A percentile compares a stretch with the other conserved stretches of the same genome.
phyloP scores from a whole-genome alignment of 2,113 vertebrate species.

The Macaca nemestrina region DNA sequence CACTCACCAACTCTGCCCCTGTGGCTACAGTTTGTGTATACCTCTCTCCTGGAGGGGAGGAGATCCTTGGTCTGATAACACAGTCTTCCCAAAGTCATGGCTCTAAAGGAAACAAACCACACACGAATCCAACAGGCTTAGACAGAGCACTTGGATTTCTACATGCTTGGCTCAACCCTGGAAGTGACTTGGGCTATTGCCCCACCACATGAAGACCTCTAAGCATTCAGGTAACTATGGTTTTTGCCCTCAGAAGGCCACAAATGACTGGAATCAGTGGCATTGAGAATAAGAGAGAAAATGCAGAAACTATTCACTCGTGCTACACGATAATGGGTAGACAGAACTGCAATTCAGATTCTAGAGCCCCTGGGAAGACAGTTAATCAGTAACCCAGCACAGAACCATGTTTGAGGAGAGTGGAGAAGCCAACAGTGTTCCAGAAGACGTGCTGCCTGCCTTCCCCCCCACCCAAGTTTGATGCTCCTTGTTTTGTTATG shows the following conservation, averaged over 20 bases:
- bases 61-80: background rate
- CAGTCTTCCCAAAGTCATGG: background rate
- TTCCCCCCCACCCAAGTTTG: background rate
- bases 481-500: background rate
- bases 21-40: background rate
- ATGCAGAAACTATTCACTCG: background rate
- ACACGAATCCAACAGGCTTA: background rate
- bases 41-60: background rate
- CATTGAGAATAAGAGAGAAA: background rate
- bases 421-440: background rate
- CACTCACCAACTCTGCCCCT: background rate
- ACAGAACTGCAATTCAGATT: background rate
- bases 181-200: background rate
- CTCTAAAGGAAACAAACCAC: background rate
- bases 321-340: background rate
- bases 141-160: background rate
- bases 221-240: background rate
- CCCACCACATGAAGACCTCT: background rate
- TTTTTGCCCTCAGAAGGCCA: background rate
- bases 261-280: background rate
- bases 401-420: background rate
- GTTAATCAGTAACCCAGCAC: background rate
- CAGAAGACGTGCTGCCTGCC: background rate
- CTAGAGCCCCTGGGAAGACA: background rate
- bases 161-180: background rate